A percentile compares a stretch with the other conserved stretches of the same genome.
phyloP scores from a whole-genome alignment of 2,797 vertebrate species.

The Typhlichthys eigenmanni region DNA sequence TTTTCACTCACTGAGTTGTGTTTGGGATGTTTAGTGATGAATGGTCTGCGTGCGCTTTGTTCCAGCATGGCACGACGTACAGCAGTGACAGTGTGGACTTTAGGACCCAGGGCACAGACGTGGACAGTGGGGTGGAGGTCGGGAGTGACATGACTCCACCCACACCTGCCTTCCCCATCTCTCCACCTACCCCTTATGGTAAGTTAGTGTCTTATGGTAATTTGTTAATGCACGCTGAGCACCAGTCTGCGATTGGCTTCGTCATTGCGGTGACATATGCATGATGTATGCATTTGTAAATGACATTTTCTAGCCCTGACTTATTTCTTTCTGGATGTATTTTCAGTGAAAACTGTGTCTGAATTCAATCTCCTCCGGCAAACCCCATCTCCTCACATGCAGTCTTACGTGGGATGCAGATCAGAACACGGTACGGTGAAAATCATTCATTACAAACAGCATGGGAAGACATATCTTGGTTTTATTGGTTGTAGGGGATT shows the following conservation, averaged over 20 bases:
- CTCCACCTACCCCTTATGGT: conserved; percentile 80
- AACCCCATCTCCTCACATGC: conserved; percentile 64
- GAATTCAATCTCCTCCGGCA: conserved; percentile 65
- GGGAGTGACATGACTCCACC: conserved; percentile 72
- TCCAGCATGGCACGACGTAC: conserved; percentile 72
- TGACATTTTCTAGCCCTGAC: conserved; percentile 9
- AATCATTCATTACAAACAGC: too few species aligned
- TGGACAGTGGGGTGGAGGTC: conserved; percentile 68
- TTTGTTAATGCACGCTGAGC: background rate
- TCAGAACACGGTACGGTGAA: conserved; percentile 74
- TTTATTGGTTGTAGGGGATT: too few species aligned
- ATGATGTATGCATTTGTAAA: too few species aligned
- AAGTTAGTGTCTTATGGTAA: background rate
- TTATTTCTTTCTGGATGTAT: conserved; percentile 17
- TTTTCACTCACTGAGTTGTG: background rate
- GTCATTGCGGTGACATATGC: background rate
- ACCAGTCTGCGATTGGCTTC: background rate
- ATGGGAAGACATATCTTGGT: too few species aligned
- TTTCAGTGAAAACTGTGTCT: conserved; percentile 78
- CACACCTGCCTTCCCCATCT: conserved; percentile 84
- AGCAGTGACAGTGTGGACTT: conserved; percentile 65
- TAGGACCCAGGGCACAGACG: conserved; percentile 63
- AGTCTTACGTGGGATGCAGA: conserved; percentile 68
- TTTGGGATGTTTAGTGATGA: conserved; percentile 3
- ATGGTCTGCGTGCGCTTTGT: conserved; percentile 23